A percentile compares a stretch with the other conserved stretches of the same genome.
These are phyloP conservation scores for Ptilonorhynchus violaceus DNA, from an alignment of 2,113 vertebrate species.

Conservation along the genomic window DNA sequence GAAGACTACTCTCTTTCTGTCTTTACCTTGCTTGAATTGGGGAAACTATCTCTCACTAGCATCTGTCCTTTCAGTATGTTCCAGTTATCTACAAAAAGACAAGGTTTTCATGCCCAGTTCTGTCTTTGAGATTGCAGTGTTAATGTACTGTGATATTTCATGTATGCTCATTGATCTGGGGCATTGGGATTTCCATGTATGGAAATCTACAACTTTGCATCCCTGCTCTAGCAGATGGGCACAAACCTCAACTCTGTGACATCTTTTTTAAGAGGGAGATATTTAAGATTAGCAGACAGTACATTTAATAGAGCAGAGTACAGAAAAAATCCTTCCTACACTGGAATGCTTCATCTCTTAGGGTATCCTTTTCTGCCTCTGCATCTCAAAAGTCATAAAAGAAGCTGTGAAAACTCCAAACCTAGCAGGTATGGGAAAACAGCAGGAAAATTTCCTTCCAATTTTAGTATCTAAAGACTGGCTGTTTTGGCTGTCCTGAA, in stretches of 20 bases:
- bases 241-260: neutral
- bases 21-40: neutral
- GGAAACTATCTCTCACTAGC: neutral
- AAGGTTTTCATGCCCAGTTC: neutral
- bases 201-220: neutral
- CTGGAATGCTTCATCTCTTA: neutral
- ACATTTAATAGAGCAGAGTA: neutral
- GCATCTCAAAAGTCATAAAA: neutral
- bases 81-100: neutral
- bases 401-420: neutral
- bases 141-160: neutral
- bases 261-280: neutral
- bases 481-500: neutral
- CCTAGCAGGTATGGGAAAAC: neutral
- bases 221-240: neutral
- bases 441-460: neutral
- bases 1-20: neutral
- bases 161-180: neutral
- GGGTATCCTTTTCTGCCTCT: neutral
- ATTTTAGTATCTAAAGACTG: neutral
- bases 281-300: neutral
- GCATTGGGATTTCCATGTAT: neutral
- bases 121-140: neutral
- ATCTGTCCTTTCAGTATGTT: rapidly evolving
- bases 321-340: neutral